Conservation (phyloP, 2,113 vertebrate genomes). For the Lasiurus borealis region DNA sequence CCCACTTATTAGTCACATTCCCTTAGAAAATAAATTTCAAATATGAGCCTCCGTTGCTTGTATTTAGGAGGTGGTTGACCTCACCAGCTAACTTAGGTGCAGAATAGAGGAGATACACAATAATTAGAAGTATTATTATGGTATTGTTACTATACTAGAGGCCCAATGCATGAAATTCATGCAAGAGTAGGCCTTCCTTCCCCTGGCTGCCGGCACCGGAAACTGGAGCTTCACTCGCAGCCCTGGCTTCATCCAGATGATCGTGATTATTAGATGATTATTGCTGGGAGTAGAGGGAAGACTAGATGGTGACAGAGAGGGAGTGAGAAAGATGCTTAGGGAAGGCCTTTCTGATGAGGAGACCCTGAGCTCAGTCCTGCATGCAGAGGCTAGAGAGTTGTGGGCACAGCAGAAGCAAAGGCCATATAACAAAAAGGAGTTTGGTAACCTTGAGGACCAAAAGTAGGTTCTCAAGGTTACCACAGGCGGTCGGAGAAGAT, state of each 20-base stretch:
- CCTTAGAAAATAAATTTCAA: neutral
- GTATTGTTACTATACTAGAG: no score
- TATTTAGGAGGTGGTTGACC: neutral
- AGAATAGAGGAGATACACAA: neutral
- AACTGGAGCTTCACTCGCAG: no score
- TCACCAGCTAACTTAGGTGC: neutral
- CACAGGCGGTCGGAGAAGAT: neutral
- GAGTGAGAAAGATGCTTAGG: neutral
- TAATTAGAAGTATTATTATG: neutral
- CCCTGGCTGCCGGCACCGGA: no score
- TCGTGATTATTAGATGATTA: neutral
- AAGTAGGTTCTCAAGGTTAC: neutral
- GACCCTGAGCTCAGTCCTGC: neutral
- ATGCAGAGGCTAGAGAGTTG: neutral
- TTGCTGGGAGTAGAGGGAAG: neutral
- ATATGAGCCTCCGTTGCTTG: neutral
- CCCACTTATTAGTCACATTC: neutral
- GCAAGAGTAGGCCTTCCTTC: no score
- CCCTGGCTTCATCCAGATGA: no score
- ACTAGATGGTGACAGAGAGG: neutral
- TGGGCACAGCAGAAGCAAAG: neutral
- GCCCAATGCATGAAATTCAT: no score
- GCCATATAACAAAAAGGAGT: neutral
- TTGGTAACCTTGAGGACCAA: neutral
- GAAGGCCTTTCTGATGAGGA: neutral